Evolutionary conservation across 2,888 invertebrate genomes (phyloP).

Genomic region (Sarcophaga variegata): DNA sequence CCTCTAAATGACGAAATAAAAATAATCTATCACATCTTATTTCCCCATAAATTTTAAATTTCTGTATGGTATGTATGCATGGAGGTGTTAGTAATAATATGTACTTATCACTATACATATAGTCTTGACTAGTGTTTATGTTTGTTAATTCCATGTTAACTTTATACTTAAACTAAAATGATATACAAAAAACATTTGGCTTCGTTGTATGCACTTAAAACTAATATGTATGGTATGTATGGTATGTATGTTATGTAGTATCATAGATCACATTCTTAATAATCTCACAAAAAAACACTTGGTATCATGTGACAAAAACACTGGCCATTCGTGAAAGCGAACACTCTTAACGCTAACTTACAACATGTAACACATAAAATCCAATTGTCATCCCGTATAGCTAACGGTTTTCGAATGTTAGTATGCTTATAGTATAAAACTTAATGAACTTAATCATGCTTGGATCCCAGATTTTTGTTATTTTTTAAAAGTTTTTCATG

Average conservation of each 20-base stretch:
- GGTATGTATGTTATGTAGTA: background rate
- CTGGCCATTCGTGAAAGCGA: background rate
- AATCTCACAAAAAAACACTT: slow-evolving; percentile 23
- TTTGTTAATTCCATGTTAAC: background rate
- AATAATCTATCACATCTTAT: background rate
- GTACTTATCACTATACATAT: background rate
- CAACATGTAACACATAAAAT: background rate
- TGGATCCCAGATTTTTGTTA: slow-evolving; percentile 23
- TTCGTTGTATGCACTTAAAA: slow-evolving; percentile 38
- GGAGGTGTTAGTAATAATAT: background rate
- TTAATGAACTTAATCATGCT: slow-evolving; percentile 48
- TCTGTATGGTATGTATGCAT: too few species aligned
- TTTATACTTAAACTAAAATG: slow-evolving; percentile 35
- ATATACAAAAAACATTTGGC: background rate
- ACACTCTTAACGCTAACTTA: background rate
- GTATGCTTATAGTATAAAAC: background rate
- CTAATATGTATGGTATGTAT: background rate
- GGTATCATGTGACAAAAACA: background rate
- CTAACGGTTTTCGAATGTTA: slow-evolving; percentile 1
- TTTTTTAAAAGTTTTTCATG: slow-evolving; percentile 15
- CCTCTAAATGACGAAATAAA: too few species aligned
- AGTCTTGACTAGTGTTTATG: slow-evolving; percentile 13
- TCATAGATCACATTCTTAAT: slow-evolving; percentile 13
- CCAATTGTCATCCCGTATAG: background rate
- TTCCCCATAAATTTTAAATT: background rate